Evolutionary conservation across 2,113 vertebrate species (phyloP), one percentile per base, ranked within the genome.

Genomic region (Rhabdornis inornatus): DNA sequence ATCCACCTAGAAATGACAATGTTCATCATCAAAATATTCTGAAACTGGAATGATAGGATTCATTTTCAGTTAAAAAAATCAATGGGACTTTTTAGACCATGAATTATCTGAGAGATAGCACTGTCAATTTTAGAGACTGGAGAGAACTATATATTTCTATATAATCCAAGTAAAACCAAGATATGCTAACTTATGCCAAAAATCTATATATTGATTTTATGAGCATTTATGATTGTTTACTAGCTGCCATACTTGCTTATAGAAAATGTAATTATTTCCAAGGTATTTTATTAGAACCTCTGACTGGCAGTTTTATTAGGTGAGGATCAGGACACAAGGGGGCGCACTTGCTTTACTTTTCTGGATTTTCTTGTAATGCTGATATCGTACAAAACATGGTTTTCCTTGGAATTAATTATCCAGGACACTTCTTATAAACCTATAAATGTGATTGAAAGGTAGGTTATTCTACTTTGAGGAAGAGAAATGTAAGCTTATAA

Each of bases 291-390:
- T 52, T 64, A 63, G 53, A 92, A 91, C 6, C 24, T 45, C 56
- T 65, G 47, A 83, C 25, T 37, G 13, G 4, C 2, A 2, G 47
- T 83, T 88, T 87, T 37, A 76, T 60, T 53, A 69, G 35, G 31
- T 3, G 12, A 65, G 33, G 87, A 33, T 76, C 7, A 59, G 11
- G 5, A 97, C 98, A 98, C 97, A 89, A 97, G 98, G 92, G 96
- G 98, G 95, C 97, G 72, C 97, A 55, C 89, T 97, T 97, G 97
- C 61, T 95, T 94, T 77, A 98, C 49, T 91, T 97, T 89, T 97
- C 71, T 87, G 56, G 42, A 57, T 87, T 81, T 91, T 59, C n/a
- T 95, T 47, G 4, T 49, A 9, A 63, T 61, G 23, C 13, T 15
- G 25, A 27, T 77, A 3, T 33, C 2, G 14, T 35, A 20, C 7